Evolutionary conservation across 1,140 invertebrate genomes (phyloP).

Genomic region (Tetraneura akinire): DNA sequence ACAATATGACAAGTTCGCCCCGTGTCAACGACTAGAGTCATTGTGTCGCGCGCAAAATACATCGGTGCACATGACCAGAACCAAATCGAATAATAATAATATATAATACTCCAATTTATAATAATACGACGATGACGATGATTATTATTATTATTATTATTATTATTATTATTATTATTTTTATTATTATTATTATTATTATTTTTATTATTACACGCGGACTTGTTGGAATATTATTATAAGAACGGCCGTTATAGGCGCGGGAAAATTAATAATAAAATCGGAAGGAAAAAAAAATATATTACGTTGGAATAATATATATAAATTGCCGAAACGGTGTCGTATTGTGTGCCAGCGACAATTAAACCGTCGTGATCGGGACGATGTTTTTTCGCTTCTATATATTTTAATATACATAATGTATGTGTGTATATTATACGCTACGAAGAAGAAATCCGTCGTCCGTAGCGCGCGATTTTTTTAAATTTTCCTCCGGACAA

Average conservation of each 20-base stretch:
- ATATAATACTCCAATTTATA: neutral
- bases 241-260: no score
- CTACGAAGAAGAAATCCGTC: neutral
- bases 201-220: neutral
- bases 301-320: neutral
- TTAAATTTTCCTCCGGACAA: no score
- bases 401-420: no score
- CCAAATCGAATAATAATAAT: constrained; percentile 12
- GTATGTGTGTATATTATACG: neutral
- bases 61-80: constrained; percentile 8
- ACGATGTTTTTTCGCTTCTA: no score
- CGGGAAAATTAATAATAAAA: neutral
- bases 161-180: no score
- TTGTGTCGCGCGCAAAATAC: neutral
- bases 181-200: no score
- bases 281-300: neutral
- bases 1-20: neutral
- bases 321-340: constrained; percentile 1
- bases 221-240: neutral
- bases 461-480: neutral
- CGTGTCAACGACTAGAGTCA: no score
- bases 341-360: neutral
- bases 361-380: neutral
- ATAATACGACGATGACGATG: neutral
- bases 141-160: no score